Base-by-base conservation (phyloP, 2,113 vertebrate genomes). In the Poeciliopsis prolifica region DNA sequence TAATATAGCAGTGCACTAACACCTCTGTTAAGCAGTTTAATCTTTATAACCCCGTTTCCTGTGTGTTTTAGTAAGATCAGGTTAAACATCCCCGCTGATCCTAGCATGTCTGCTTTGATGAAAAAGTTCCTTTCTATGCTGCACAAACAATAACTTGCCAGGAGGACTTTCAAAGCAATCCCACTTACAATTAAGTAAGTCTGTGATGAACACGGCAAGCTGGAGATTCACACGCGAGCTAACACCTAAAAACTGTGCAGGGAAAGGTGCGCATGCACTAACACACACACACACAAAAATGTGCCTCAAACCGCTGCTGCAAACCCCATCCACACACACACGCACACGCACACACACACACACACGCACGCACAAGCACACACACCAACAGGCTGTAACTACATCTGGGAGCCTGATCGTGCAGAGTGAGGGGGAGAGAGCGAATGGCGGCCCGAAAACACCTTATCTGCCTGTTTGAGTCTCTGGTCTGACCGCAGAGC, bases 401-500 rank as follows among this genome's bases (percentile, higher is more conserved):
- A 90, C 88, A 84, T 90, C 72, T 86, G 87, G 83, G 86, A 90
- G 86, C 73, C 86, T 88, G 90, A 83, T 81, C 48, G 78, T 68
- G 70, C 72, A 81, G 78, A 68, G 66, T 37, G 72, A 85, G 75
- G 74, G 77, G 31, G 72, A 83, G 74, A 81, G 74, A 70, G 77
- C 74, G 75, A 35, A 78, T 28, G 60, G 76, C 62, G 0, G 78
- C 78, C 87, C 87, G 88, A 90, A 92, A 93, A 93, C 92, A 92
- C 92, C 92, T 94, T 92, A 93, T 93, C 92, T 87, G 89, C 90
- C 93, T 92, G 89, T 92, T 93, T 93, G 92, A 94, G 92, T 90
- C 94, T 93, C 93, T 85, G 90, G 90, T 90, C 92, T 94, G 94
- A 95, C 94, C 94, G 77, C 93, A 95, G 94, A 94, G 92, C 93